These are phyloP conservation scores for Antheraea mylitta DNA, from an alignment of 1,140 invertebrate species.

Conservation along the genomic window DNA sequence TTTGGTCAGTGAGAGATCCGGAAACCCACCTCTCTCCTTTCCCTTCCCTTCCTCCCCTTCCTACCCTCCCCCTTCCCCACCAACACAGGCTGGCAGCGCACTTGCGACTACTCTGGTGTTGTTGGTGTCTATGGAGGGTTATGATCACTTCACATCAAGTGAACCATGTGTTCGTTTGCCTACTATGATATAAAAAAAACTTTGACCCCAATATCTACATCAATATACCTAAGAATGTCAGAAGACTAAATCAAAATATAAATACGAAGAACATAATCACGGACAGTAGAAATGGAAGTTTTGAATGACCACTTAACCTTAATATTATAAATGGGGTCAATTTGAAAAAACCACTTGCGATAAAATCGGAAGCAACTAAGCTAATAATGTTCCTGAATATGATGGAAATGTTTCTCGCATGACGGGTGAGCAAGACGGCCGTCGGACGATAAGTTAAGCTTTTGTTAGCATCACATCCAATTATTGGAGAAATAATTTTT, in stretches of 20 bases:
- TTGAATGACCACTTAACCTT: constrained; percentile 2
- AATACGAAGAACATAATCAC: not conserved
- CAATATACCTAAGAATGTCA: not conserved
- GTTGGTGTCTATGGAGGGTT: too few relatives aligned
- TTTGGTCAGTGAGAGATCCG: too few relatives aligned
- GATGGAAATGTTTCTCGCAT: constrained; percentile 43
- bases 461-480: constrained; percentile 1
- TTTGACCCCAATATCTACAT: too few relatives aligned
- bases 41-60: too few relatives aligned
- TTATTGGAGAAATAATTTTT: not conserved
- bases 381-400: constrained; percentile 32
- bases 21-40: too few relatives aligned
- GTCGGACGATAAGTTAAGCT: constrained; percentile 21
- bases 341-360: constrained; percentile 27
- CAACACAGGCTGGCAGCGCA: too few relatives aligned
- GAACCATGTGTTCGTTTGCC: too few relatives aligned
- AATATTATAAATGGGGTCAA: constrained; percentile 11
- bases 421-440: constrained; percentile 19
- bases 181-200: too few relatives aligned
- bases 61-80: too few relatives aligned
- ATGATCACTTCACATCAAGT: too few relatives aligned
- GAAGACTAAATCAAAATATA: not conserved
- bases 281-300: not conserved
- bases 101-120: too few relatives aligned
- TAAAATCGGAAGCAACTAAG: constrained; percentile 31